Evolutionary conservation across 2,888 invertebrate genomes (phyloP), one percentile per base, ranked within the genome.

Genomic region (Folsomia candida): DNA sequence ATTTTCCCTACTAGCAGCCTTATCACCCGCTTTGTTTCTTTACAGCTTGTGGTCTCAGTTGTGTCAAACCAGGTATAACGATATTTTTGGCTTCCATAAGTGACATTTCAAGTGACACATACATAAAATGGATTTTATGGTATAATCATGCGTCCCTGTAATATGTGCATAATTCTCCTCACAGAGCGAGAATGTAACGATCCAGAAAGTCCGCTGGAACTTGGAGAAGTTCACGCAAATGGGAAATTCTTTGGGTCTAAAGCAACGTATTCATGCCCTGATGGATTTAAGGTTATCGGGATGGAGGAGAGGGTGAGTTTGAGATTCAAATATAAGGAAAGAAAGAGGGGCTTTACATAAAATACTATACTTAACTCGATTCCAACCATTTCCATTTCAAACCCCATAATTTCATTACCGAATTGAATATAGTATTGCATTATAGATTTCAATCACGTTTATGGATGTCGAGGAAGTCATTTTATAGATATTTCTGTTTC

Each of bases 1-100:
- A n/a, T n/a, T n/a, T n/a, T n/a, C n/a, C n/a, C n/a, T n/a, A n/a
- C n/a, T n/a, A n/a, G n/a, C n/a, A n/a, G n/a, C n/a, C n/a, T n/a
- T n/a, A n/a, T n/a, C n/a, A n/a, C n/a, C n/a, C n/a, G n/a, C n/a
- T n/a, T n/a, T n/a, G n/a, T n/a, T 37, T 37, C 37, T 14, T 9
- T 37, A 14, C 37, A 37, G 71, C 71, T 11, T 74, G 74, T 37
- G 71, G 71, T 26, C 83, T 83, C 1, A 96, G 96, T 67, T 99
- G 98, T 84, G 95, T 98, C 80, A 97, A 97, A 83, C 96, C 95
- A 83, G 93, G 95, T 94, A n/a, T n/a, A 81, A 86, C 86, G 83
- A 28, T 14, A 29, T 62, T 24, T 14, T 9, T 14, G 14, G 37
- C 37, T 37, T 37, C 14, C 37, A 4, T 37, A 37, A 26, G 51